phyloP scores from a whole-genome alignment of 2,888 invertebrate species.

The Oscheius sp. region DNA sequence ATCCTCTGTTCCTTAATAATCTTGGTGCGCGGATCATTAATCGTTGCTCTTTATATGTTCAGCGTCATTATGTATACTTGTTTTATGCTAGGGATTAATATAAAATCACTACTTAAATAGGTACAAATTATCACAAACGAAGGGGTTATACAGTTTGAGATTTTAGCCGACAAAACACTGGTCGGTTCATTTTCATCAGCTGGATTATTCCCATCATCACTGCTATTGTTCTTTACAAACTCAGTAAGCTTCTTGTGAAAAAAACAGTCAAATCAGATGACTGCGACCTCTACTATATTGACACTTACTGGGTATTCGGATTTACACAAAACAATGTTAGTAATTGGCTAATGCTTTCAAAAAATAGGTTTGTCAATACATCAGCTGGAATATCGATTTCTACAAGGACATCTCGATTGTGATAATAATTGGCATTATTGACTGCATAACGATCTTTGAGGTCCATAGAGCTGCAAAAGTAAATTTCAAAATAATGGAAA shows the following conservation, averaged over 20 bases:
- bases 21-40: too few species aligned
- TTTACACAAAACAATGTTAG: conserved; percentile 11
- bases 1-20: too few species aligned
- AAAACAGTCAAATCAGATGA: neutral
- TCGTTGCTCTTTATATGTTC: too few species aligned
- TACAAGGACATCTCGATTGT: conserved; percentile 33
- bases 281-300: conserved; percentile 14
- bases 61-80: too few species aligned
- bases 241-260: conserved; percentile 2
- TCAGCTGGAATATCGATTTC: conserved; percentile 36
- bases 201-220: conserved; percentile 20
- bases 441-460: conserved; percentile 30
- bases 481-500: too few species aligned
- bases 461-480: conserved; percentile 29
- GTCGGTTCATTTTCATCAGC: conserved; percentile 1
- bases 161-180: conserved; percentile 21
- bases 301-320: conserved; percentile 4
- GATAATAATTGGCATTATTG: conserved; percentile 25
- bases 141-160: neutral
- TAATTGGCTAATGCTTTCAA: neutral
- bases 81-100: too few species aligned
- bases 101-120: neutral
- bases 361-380: conserved; percentile 31
- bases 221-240: conserved; percentile 24
- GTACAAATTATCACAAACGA: neutral